phyloP scores from a whole-genome alignment of 2,797 vertebrate species.

The Mormyrus hasselquistii region DNA sequence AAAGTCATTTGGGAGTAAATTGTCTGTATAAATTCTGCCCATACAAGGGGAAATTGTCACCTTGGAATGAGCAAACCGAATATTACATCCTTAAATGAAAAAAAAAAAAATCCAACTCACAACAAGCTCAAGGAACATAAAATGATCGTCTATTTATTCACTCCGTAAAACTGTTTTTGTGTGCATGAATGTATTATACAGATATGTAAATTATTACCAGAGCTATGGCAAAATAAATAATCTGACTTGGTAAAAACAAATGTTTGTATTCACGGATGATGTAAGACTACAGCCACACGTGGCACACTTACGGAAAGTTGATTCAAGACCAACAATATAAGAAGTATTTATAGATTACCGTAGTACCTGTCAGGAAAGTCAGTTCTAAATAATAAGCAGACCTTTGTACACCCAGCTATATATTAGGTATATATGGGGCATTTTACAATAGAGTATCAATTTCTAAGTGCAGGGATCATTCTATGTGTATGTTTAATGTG shows the following conservation, averaged over 20 bases:
- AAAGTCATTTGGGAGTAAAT: neutral
- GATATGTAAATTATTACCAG: neutral
- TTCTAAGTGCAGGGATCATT: neutral
- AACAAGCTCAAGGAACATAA: neutral
- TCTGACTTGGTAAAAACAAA: constrained; percentile 4
- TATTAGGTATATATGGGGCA: neutral
- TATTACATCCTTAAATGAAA: neutral
- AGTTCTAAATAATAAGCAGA: neutral
- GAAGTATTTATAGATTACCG: neutral
- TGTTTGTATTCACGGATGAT: constrained; percentile 7
- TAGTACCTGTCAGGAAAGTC: neutral
- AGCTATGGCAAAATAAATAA: neutral
- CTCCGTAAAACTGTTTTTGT: neutral
- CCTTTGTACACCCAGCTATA: neutral
- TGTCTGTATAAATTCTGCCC: neutral
- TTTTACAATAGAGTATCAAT: neutral
- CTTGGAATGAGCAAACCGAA: neutral
- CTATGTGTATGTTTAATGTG: neutral
- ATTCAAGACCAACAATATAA: neutral
- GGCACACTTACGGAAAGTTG: neutral
- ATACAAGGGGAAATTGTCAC: neutral
- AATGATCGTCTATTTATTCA: neutral
- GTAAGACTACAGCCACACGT: neutral
- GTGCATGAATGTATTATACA: neutral
- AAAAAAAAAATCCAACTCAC: neutral